Percentiles rank a stretch among this genome's conserved stretches.
These are phyloP conservation scores for Pristionchus mayeri DNA, from an alignment of 2,888 invertebrate species.

Conservation along the genomic window DNA sequence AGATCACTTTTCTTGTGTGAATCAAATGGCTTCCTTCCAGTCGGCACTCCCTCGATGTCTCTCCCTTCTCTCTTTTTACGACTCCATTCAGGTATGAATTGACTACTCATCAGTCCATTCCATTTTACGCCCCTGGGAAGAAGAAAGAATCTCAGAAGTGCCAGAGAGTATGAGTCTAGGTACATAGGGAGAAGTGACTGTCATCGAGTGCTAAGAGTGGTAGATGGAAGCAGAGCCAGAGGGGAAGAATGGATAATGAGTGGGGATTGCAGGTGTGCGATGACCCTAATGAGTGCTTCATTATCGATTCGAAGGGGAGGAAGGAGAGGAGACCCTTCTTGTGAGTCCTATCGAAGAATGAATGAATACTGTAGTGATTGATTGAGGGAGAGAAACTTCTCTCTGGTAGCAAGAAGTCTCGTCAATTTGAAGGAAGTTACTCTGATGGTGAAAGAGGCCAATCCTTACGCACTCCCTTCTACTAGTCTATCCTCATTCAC, in stretches of 20 bases:
- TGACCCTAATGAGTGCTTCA: conserved; percentile 57
- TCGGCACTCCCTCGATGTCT: neutral
- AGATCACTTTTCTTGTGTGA: no score
- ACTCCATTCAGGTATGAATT: conserved; percentile 45
- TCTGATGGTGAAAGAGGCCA: conserved; percentile 31
- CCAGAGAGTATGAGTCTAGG: neutral
- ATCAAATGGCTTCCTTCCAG: no score
- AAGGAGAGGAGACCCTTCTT: conserved; percentile 18
- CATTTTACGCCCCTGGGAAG: conserved; percentile 32
- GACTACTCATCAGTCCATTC: conserved; percentile 6
- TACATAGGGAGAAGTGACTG: neutral
- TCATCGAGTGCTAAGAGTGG: neutral
- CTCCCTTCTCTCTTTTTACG: conserved; percentile 32
- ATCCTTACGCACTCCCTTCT: neutral
- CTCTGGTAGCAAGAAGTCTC: conserved; percentile 36
- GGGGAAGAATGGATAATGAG: neutral
- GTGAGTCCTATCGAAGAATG: conserved; percentile 31
- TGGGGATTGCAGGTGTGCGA: conserved; percentile 55
- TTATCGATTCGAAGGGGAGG: conserved; percentile 55
- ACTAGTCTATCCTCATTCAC: neutral
- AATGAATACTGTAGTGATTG: neutral
- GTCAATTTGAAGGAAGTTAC: conserved; percentile 15
- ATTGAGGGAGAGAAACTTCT: conserved; percentile 38
- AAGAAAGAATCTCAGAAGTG: neutral
- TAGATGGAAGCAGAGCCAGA: neutral